A percentile compares a stretch with the other conserved stretches of the same genome.
phyloP scores from a whole-genome alignment of 2,888 invertebrate genomes.

The Chaitophorus viminalis region DNA sequence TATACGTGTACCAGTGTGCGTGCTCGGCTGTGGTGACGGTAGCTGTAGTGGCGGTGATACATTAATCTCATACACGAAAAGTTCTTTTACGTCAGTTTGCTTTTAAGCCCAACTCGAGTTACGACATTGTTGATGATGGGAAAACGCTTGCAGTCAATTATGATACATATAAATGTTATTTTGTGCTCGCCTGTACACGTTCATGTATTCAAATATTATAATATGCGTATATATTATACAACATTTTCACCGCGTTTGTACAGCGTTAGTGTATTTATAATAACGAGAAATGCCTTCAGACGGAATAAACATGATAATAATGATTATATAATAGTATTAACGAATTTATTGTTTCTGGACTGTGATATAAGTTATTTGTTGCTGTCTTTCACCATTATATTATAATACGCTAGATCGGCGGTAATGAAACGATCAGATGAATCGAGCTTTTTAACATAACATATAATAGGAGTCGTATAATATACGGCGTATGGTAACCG shows the following conservation, averaged over 20 bases:
- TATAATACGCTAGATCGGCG: not conserved
- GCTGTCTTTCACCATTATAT: not conserved
- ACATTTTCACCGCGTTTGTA: too few species aligned
- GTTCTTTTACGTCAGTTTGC: conserved; percentile 39
- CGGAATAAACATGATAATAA: too few species aligned
- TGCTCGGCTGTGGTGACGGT: not conserved
- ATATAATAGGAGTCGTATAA: too few species aligned
- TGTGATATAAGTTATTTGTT: not conserved
- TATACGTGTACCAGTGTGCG: not conserved
- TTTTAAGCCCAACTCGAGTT: not conserved
- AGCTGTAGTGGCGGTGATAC: not conserved
- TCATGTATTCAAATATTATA: too few species aligned
- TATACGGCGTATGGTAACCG: too few species aligned
- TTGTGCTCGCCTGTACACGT: too few species aligned
- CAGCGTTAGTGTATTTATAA: too few species aligned
- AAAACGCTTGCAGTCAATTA: conserved; percentile 33
- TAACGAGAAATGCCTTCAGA: too few species aligned
- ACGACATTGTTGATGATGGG: conserved; percentile 19
- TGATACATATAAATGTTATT: not conserved
- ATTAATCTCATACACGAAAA: conserved; percentile 16
- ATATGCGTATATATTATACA: too few species aligned
- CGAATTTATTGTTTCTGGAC: not conserved
- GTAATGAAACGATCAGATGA: not conserved
- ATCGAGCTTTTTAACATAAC: not conserved
- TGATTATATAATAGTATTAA: not conserved